phyloP scores from a whole-genome alignment of 2,113 vertebrate genomes.

The Ursus arctos region DNA sequence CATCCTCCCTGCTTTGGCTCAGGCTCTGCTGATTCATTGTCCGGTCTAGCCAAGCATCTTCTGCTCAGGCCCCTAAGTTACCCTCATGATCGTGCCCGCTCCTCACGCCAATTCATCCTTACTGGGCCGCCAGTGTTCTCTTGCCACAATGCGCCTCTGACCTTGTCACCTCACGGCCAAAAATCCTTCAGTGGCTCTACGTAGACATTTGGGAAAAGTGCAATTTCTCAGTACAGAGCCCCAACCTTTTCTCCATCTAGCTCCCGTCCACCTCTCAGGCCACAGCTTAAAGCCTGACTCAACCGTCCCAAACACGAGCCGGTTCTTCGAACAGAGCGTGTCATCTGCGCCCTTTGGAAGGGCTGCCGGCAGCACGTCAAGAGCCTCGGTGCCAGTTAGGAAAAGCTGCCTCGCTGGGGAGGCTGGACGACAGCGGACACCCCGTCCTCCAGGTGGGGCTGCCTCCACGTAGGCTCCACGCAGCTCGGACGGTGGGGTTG shows the following conservation, averaged over 20 bases:
- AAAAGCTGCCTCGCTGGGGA: background rate
- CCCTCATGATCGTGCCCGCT: background rate
- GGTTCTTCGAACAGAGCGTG: background rate
- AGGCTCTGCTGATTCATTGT: too few relatives aligned
- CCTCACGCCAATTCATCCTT: background rate
- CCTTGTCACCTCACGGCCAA: background rate
- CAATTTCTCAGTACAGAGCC: background rate
- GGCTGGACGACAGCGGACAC: background rate
- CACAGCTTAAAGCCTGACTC: background rate
- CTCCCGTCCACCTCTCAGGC: background rate
- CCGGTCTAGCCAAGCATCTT: background rate
- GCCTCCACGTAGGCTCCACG: background rate
- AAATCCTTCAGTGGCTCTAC: background rate
- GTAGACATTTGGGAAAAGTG: background rate
- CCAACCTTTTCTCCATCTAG: background rate
- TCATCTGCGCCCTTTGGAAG: background rate
- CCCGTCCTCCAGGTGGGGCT: background rate
- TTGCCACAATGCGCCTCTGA: background rate
- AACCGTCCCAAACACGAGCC: accelerated
- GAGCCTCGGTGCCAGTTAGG: background rate
- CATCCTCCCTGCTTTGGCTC: background rate
- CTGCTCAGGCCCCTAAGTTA: too few relatives aligned
- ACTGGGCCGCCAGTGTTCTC: background rate
- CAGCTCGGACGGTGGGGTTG: background rate
- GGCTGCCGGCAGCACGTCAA: background rate